Conservation (phyloP, 2,113 vertebrate species). For the Holacanthus passer region DNA sequence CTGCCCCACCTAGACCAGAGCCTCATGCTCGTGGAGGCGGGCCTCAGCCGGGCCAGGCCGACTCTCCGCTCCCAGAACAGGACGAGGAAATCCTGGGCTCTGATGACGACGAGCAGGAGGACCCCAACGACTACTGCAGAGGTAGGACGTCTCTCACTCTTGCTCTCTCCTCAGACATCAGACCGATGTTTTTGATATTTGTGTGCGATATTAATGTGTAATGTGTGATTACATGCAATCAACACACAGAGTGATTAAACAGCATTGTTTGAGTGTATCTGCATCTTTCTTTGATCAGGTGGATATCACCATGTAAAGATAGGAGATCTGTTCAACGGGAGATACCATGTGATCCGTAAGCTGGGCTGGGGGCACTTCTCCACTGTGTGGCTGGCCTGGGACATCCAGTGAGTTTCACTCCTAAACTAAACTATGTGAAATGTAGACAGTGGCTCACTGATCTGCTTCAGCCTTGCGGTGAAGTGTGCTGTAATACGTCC, state of each 20-base stretch:
- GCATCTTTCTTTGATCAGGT: constrained; percentile 77
- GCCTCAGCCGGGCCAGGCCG: constrained; percentile 83
- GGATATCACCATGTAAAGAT: constrained; percentile 98
- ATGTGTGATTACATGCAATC: too few species aligned
- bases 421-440: background rate
- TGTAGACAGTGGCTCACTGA: background rate
- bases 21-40: constrained; percentile 86
- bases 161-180: background rate
- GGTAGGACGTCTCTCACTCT: constrained; percentile 74
- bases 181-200: background rate
- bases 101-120: constrained; percentile 97
- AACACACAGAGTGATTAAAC: background rate
- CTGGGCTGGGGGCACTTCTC: constrained; percentile 99
- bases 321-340: constrained; percentile 93
- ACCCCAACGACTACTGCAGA: constrained; percentile 97
- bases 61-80: constrained; percentile 92
- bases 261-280: background rate
- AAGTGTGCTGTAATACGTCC: background rate
- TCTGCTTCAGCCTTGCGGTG: background rate
- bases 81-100: constrained; percentile 98
- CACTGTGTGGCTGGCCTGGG: constrained; percentile 99
- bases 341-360: constrained; percentile 97
- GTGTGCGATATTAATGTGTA: background rate
- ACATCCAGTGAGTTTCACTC: constrained; percentile 91
- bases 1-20: constrained; percentile 87